Base-by-base conservation (phyloP, 64 coral and sea anemone species). In the Stichodactyla helianthus region DNA sequence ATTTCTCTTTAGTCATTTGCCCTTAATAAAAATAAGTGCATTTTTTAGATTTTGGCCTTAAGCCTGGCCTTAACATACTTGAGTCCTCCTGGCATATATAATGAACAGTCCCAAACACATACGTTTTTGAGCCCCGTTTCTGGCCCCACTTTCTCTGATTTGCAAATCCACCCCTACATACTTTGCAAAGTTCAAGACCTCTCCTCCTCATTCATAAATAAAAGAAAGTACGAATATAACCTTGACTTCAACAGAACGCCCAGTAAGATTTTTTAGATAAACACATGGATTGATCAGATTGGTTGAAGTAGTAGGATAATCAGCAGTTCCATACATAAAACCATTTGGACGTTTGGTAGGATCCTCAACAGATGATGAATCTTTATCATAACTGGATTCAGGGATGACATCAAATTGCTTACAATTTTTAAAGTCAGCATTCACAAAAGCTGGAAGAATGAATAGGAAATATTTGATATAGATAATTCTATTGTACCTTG, bases 221-320 rank as follows among this genome's bases (percentile, higher is more conserved):
- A 8, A 20, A 18, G 62, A 80, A 23, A 55, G 50, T 26, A 59
- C 18, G 4, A 8, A 27, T 80, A 91, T 93, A 68, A 93, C 94
- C 94, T 93, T 60, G 15, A 96, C 59, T 87, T 93, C 79, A 25
- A 96, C 53, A 61, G 88, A 51, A 74, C 78, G 92, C 58, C 55
- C 55, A 35, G 91, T 96, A 52, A 96, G 85, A 77, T 96, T 93
- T 53, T 50, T 87, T 12, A 96, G 28, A 55, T 10, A 59, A 6
- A 78, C 85, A 85, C 94, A 96, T 23, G 91, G 91, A 61, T 96
- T 96, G 20, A 23, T 54, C 68, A 93, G n/a, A 86, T 89, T 85
- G 27, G 94, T 28, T 0, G 16, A 57, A 5, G 65, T 80, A 18
- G 28, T 74, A 71, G 91, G 91, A 50, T 88, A 92, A 17, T n/a